Percentiles rank a stretch among this genome's conserved stretches.
phyloP scores from a whole-genome alignment of 2,113 vertebrate genomes.

The Ancistrus triradiatus region DNA sequence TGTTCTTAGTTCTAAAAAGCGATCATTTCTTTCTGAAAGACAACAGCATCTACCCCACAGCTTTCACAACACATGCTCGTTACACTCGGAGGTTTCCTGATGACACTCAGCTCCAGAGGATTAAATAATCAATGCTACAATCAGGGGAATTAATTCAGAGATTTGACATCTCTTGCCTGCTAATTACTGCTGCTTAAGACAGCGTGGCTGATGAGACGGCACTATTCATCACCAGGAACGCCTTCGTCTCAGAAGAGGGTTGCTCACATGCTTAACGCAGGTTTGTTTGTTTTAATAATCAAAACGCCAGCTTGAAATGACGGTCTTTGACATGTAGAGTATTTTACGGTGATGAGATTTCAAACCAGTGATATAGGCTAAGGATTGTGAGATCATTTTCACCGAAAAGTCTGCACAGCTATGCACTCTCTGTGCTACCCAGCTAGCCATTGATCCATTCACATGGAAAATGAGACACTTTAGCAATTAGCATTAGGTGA shows the following conservation, averaged over 20 bases:
- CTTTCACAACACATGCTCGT: neutral
- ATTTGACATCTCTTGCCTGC: conserved; percentile 28
- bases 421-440: too few species aligned
- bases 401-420: too few species aligned
- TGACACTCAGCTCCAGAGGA: conserved; percentile 16
- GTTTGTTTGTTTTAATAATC: neutral
- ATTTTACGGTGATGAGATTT: too few species aligned
- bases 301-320: conserved; percentile 14
- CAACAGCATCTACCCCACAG: neutral
- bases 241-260: conserved; percentile 23
- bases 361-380: too few species aligned
- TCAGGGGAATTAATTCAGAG: conserved; percentile 36
- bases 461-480: too few species aligned
- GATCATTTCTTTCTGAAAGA: conserved; percentile 2
- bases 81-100: neutral
- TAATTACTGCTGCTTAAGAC: conserved; percentile 43
- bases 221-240: conserved; percentile 28
- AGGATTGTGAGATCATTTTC: too few species aligned
- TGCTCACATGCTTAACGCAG: too few species aligned
- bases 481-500: neutral
- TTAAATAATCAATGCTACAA: conserved; percentile 35
- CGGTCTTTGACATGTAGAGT: too few species aligned
- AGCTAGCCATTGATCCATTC: too few species aligned
- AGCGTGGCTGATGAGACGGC: conserved; percentile 37
- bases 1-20: too few species aligned